phyloP scores from a whole-genome alignment of 2,888 invertebrate species.

The Hirtodrosophila histrioides region DNA sequence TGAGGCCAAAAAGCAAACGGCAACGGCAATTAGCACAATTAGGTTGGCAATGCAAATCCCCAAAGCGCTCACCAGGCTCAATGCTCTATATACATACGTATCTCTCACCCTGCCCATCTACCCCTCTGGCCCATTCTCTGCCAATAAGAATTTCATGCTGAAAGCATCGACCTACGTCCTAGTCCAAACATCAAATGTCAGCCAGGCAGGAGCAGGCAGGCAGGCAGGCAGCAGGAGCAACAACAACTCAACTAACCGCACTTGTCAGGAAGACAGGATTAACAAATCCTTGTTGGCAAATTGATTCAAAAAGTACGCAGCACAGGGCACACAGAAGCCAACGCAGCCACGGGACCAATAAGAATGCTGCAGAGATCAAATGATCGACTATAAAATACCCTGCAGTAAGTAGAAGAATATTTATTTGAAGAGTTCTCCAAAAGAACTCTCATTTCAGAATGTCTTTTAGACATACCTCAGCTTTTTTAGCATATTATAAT shows the following conservation, averaged over 20 bases:
- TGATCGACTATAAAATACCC: conserved; percentile 24
- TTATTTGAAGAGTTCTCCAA: too few relatives aligned
- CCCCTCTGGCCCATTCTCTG: background rate
- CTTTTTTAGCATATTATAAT: too few relatives aligned
- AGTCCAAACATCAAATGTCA: conserved; percentile 61
- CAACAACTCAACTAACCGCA: conserved; percentile 81
- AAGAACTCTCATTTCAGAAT: too few relatives aligned
- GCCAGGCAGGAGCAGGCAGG: conserved; percentile 26
- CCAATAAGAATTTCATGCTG: conserved; percentile 74
- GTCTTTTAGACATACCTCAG: too few relatives aligned
- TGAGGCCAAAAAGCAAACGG: conserved; percentile 59
- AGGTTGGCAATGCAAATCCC: conserved; percentile 80
- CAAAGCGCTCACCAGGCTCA: conserved; percentile 67
- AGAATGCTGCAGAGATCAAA: background rate
- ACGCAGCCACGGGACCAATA: conserved; percentile 26
- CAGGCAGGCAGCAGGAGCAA: conserved; percentile 37
- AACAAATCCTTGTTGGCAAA: conserved; percentile 83
- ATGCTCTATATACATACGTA: conserved; percentile 5
- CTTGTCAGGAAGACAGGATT: conserved; percentile 83
- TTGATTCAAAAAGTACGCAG: conserved; percentile 81
- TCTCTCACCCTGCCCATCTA: background rate
- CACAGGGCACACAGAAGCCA: conserved; percentile 43
- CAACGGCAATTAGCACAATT: conserved; percentile 80
- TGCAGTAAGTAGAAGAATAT: background rate
- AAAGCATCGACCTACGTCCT: conserved; percentile 60